Base-by-base conservation (phyloP, 1,140 invertebrate genomes). In the Scaptomyza graminum region DNA sequence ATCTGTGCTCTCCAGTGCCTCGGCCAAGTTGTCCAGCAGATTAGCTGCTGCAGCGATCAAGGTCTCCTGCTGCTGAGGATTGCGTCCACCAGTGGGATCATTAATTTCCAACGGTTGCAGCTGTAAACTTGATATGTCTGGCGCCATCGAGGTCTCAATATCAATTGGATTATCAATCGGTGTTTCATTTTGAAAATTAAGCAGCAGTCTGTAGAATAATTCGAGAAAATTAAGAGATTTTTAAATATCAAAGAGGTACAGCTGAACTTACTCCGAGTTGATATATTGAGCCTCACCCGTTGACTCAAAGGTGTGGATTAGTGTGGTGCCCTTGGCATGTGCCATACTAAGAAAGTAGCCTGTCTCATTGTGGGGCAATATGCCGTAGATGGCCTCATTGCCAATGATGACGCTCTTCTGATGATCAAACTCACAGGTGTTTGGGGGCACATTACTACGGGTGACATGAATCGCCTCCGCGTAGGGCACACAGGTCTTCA, bases 1-100 rank as follows among this genome's bases (percentile, higher is more conserved):
- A 41, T 93, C 87, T 41, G 91, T 92, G 55, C 70, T 90, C 57
- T 92, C 91, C n/a, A 93, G 74, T 39, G 90, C 92, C 51, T 93
- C 92, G 15, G 91, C 91, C 11, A 93, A 49, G 15, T 81, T 90
- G 55, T 87, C 85, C 5, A 93, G 57, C 13, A 92, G 62, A 28
- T 68, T 62, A 0, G 72, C 84, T 4, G 75, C 92, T 22, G 85
- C 83, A n/a, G 46, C 39, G 16, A 87, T 85, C n/a, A 90, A 60
- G 0, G 74, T 79, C 56, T 90, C 76, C 52, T 89, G 80, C 22
- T 83, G 67, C 54, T 91, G 90, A 1, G 76, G 75, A 62, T 80
- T 84, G 6, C 91, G 79, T n/a, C 91, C 91, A 9, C 90, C 81
- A 0, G 85, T 92, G 28, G 85, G 81, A 81, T 92, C 89, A 16